Evolutionary conservation across 2,888 invertebrate species (phyloP).

Genomic region (Prosapia bicincta): DNA sequence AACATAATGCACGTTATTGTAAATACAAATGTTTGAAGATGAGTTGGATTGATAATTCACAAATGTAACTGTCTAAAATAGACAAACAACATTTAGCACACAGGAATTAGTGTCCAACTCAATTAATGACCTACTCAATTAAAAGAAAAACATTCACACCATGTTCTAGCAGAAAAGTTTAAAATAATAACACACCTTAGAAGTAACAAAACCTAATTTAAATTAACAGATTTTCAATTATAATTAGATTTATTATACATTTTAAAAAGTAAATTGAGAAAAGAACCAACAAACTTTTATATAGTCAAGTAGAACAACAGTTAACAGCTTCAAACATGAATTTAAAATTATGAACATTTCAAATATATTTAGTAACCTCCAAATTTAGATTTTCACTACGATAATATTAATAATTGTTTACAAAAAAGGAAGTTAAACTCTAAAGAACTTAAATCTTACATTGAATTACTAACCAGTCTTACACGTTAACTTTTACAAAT

Average conservation of each 20-base stretch:
- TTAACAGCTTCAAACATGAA: not conserved
- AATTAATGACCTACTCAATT: not conserved
- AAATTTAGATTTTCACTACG: not conserved
- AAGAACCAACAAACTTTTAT: not conserved
- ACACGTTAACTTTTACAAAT: not conserved
- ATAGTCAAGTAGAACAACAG: not conserved
- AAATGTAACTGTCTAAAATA: not conserved
- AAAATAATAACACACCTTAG: not conserved
- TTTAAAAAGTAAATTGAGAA: not conserved
- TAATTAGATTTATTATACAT: not conserved
- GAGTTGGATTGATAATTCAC: constrained; percentile 13
- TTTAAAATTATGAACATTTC: not conserved
- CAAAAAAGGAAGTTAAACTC: not conserved
- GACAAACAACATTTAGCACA: constrained; percentile 2
- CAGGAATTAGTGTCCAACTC: not conserved
- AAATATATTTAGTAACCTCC: not conserved
- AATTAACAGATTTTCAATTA: not conserved
- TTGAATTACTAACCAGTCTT: not conserved
- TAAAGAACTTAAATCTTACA: not conserved
- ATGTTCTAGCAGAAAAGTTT: not conserved
- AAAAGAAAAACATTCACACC: not conserved
- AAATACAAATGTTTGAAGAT: constrained; percentile 22
- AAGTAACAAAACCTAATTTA: not conserved
- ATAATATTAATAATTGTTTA: no score
- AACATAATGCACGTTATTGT: constrained; percentile 29